phyloP scores from a whole-genome alignment of 2,888 invertebrate species.

The Lottia scabra region DNA sequence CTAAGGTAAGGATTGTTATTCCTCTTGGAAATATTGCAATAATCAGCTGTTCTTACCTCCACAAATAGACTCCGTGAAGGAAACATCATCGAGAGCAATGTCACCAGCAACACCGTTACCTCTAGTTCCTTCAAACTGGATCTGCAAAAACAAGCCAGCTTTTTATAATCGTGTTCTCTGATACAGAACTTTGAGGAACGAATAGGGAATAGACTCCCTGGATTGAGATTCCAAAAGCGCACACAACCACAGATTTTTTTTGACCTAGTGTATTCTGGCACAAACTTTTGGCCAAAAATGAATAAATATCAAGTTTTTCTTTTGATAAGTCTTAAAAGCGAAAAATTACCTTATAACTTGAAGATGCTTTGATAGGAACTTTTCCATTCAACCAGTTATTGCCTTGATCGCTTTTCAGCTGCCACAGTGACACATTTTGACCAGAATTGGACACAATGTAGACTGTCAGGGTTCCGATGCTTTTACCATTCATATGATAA shows the following conservation, averaged over 20 bases:
- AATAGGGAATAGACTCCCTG: too few species aligned
- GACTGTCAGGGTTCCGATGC: constrained; percentile 50
- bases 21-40: too few species aligned
- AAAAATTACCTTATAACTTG: constrained; percentile 36
- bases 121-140: constrained; percentile 39
- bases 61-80: constrained; percentile 27
- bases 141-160: constrained; percentile 15
- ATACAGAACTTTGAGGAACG: too few species aligned
- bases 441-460: constrained; percentile 30
- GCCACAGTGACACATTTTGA: constrained; percentile 49
- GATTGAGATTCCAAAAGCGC: too few species aligned
- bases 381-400: constrained; percentile 54
- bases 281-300: too few species aligned
- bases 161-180: too few species aligned
- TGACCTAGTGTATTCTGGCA: too few species aligned
- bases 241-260: too few species aligned
- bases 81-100: constrained; percentile 50
- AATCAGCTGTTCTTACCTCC: constrained; percentile 11
- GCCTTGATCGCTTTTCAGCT: constrained; percentile 51
- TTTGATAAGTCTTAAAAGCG: too few species aligned
- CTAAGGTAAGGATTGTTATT: too few species aligned
- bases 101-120: constrained; percentile 38
- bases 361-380: constrained; percentile 42
- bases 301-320: too few species aligned
- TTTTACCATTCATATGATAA: constrained; percentile 49